Evolutionary conservation across 2,888 invertebrate species (phyloP), one percentile per base, ranked within the genome.

Genomic region (Boloria euphrosyne): DNA sequence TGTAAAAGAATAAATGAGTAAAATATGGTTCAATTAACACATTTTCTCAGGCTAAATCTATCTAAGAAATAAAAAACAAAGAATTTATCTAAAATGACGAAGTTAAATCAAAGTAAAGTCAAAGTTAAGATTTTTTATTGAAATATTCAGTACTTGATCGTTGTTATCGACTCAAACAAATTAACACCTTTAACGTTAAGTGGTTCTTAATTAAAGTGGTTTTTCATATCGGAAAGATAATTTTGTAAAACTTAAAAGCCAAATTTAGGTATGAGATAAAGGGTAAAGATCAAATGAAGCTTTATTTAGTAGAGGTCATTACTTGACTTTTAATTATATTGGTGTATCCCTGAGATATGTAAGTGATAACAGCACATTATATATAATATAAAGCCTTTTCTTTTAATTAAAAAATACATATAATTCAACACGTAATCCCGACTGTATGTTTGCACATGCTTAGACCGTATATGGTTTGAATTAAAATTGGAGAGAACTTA

Each of bases 141-240:
- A 52, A 27, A 31, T 46, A 52, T 59, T 59, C 16, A 38, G 47
- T 59, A 59, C 44, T 38, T 22, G 38, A 53, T 52, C 46, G 44
- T 58, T 64, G 44, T 52, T 58, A 59, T 54, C 49, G 38, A 58
- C 13, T 43, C 54, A 63, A 66, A 66, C 46, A 66, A 60, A 66
- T 66, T 54, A 66, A 66, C 65, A 61, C 62, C 51, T 63, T 60
- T 61, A 66, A 57, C 69, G 51, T 55, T 58, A 68, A 62, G 61
- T 65, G 62, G 59, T 68, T 57, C 58, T 58, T 57, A 64, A 68
- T 69, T 69, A 69, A 69, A 63, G 60, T 69, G 63, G 55, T 63
- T 69, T 69, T 69, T 52, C 46, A 66, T 65, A 62, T 63, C 66
- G 49, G 17, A 38, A 47, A 61, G 69, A 69, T 66, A 66, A 69